Base-by-base conservation (phyloP, 2,888 invertebrate species). In the Drosophila putrida region DNA sequence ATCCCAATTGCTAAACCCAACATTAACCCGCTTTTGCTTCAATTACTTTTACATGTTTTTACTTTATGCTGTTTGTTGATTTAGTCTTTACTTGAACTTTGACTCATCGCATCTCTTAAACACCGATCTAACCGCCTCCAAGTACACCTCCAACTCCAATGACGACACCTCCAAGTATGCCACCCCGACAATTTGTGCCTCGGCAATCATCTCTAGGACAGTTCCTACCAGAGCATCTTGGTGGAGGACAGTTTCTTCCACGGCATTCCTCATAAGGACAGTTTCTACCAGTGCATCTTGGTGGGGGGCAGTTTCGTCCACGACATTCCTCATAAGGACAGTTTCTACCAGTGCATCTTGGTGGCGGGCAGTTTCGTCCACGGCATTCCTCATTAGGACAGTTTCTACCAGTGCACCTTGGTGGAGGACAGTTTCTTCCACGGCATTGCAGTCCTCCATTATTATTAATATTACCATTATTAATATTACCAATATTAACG, bases 1-100 rank as follows among this genome's bases (percentile, higher is more conserved):
- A 49, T 35, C 49, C 31, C 31, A 35, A 31, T 28, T 33, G 9
- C 10, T 47, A 54, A 49, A 38, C 50, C 62, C 31, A 60, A 35
- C 61, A 49, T 75, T 60, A 70, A 78, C 67, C 72, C 71, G 59
- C 55, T 64, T 58, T 46, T 69, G 59, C 70, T 50, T 61, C 58
- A 61, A 39, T 66, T 71, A 61, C 41, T 67, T 80, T 66, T 67
- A 64, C 65, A 61, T 62, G 53, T 53, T 20, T 58, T 61, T 44
- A 46, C 25, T 38, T 13, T n/a, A 15, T 20, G 39, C 36, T 27
- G 53, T 28, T 54, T 44, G 31, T 41, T 54, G 41, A 41, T 20
- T 20, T 41, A 28, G 36, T 39, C 28, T 38, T 53, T 33, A 31
- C 8, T 31, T 41, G 4, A 54, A 31, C 20, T 51, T 38, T 51